A percentile compares a stretch with the other conserved stretches of the same genome.
phyloP scores from a whole-genome alignment of 2,797 vertebrate species.

The Peromyscus aztecus region DNA sequence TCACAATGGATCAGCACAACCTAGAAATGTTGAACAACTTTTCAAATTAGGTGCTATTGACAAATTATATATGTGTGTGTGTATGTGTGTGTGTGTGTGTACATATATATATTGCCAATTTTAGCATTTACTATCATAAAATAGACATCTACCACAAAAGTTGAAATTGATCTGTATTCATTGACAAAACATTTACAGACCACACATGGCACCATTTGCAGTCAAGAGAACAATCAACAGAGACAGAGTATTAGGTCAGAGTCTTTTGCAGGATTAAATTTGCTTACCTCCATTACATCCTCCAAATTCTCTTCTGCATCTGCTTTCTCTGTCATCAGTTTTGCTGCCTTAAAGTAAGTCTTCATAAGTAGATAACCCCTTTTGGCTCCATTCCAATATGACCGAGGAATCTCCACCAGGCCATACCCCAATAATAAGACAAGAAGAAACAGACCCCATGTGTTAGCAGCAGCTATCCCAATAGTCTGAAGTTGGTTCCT shows the following conservation, averaged over 20 bases:
- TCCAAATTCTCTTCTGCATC: constrained; percentile 98
- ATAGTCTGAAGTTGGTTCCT: constrained; percentile 98
- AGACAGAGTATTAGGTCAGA: background rate
- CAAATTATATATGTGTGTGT: background rate
- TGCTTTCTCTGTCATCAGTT: constrained; percentile 98
- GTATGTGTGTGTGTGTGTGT: too few species aligned
- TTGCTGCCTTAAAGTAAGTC: constrained; percentile 98
- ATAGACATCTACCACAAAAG: background rate
- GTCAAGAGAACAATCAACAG: background rate
- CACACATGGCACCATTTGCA: background rate
- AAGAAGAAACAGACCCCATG: constrained; percentile 98
- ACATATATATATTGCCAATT: background rate
- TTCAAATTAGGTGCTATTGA: background rate
- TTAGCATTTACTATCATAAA: background rate
- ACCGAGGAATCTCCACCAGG: constrained; percentile 97
- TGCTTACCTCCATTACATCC: constrained; percentile 96
- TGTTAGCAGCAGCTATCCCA: constrained; percentile 98
- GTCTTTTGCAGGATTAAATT: background rate
- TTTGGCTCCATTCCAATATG: constrained; percentile 96
- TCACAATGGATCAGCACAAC: background rate
- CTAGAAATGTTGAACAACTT: background rate
- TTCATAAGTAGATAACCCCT: constrained; percentile 95
- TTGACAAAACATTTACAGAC: background rate
- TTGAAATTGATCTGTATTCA: background rate
- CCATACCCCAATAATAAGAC: constrained; percentile 97